These are phyloP conservation scores for Bucorvus abyssinicus DNA, from an alignment of 2,797 vertebrate species.

Conservation along the genomic window DNA sequence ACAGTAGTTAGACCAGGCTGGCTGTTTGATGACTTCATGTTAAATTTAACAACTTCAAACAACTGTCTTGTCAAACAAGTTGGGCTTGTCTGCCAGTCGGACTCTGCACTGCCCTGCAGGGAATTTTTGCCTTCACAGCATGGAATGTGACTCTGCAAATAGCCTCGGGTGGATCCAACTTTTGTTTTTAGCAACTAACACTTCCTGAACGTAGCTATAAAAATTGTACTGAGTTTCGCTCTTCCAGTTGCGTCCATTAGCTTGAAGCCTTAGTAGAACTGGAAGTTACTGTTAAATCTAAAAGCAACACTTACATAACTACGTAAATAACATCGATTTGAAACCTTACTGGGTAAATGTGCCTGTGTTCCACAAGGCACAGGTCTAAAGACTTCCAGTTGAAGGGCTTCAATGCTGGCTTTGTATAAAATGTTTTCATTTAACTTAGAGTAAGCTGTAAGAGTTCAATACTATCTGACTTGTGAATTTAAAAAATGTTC, in stretches of 20 bases:
- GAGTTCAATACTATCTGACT: neutral
- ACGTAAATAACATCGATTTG: neutral
- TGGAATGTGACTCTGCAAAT: conserved; percentile 56
- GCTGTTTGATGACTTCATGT: neutral
- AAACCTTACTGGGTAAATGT: neutral
- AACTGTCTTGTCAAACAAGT: conserved; percentile 28
- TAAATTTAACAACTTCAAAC: conserved; percentile 32
- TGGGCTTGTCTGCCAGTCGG: neutral
- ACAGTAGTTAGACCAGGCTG: neutral
- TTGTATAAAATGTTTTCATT: neutral
- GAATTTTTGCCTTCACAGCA: conserved; percentile 23
- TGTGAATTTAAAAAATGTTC: neutral
- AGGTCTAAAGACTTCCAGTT: neutral
- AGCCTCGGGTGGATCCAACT: conserved; percentile 40
- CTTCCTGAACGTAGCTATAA: conserved; percentile 15
- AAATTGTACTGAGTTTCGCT: conserved; percentile 31
- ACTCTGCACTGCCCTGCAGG: conserved; percentile 47
- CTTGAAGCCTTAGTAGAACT: neutral
- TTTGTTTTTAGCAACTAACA: conserved; percentile 52
- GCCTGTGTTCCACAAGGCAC: neutral
- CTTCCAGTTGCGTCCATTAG: neutral
- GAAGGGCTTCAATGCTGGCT: neutral
- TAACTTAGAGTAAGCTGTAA: neutral
- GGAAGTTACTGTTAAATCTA: neutral
- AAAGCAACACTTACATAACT: neutral